Conservation (phyloP, 2,797 vertebrate genomes). For the Anguilla megastoma region DNA sequence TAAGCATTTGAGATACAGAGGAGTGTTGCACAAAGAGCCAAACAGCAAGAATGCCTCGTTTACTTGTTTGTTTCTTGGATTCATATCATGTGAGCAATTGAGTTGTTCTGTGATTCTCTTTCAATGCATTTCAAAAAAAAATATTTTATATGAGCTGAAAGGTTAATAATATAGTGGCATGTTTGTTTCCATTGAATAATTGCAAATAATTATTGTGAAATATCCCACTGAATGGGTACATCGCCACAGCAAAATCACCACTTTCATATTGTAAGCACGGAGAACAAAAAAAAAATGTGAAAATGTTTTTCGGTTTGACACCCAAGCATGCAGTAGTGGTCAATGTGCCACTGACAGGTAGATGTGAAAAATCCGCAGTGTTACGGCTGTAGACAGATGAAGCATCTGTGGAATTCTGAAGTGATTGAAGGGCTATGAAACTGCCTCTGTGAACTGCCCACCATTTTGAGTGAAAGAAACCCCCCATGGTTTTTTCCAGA, state of each 20-base stretch:
- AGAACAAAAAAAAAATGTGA: slow-evolving; percentile 53
- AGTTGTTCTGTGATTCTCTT: not conserved
- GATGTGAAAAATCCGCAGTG: slow-evolving; percentile 62
- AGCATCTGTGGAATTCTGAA: slow-evolving; percentile 63
- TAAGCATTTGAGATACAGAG: not conserved
- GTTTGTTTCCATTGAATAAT: not conserved
- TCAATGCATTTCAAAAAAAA: not conserved
- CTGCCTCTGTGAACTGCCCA: slow-evolving; percentile 9
- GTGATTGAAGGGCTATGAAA: slow-evolving; percentile 47
- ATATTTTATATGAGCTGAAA: not conserved
- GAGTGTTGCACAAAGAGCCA: not conserved
- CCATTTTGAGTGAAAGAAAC: slow-evolving; percentile 38
- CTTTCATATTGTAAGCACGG: slow-evolving; percentile 39
- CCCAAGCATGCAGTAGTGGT: slow-evolving; percentile 63
- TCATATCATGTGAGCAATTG: not conserved
- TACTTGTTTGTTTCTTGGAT: not conserved
- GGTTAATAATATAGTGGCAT: not conserved
- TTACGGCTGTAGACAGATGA: slow-evolving; percentile 57
- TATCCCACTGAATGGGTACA: not conserved
- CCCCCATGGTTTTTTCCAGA: slow-evolving; percentile 36
- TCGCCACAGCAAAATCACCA: slow-evolving; percentile 26
- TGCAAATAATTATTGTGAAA: not conserved
- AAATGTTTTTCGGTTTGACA: slow-evolving; percentile 59
- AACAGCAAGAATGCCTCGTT: not conserved
- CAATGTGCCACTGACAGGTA: slow-evolving; percentile 62